Evolutionary conservation across 2,797 vertebrate species (phyloP).

Genomic region (Saxicola maurus): DNA sequence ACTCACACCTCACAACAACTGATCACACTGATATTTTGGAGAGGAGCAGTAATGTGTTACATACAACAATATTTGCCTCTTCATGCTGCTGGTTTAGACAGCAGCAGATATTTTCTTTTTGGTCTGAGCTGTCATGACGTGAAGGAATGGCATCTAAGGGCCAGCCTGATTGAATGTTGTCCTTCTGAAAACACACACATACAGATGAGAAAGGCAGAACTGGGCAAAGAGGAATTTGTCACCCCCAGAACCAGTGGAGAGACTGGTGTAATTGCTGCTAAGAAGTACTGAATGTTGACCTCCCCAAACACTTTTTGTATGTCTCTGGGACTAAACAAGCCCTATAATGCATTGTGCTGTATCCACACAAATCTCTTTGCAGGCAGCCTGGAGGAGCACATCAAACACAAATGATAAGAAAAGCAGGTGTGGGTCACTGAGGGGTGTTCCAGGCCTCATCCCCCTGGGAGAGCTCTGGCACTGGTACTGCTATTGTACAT

Average conservation of each 20-base stretch:
- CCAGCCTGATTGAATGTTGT: neutral
- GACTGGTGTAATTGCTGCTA: neutral
- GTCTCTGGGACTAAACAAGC: neutral
- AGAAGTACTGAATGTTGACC: neutral
- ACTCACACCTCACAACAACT: neutral
- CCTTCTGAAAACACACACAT: neutral
- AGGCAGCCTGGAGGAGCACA: neutral
- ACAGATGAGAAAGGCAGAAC: neutral
- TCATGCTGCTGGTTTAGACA: neutral
- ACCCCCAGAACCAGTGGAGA: neutral
- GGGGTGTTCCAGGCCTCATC: neutral
- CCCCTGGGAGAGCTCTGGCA: slow-evolving; percentile 26
- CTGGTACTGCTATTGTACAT: slow-evolving; percentile 31
- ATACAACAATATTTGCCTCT: neutral
- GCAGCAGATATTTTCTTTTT: neutral
- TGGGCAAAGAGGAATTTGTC: neutral
- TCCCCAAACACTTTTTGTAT: neutral
- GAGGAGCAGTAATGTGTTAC: neutral
- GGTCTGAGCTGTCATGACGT: neutral
- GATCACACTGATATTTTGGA: neutral
- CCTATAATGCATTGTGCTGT: neutral
- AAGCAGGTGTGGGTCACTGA: slow-evolving; percentile 52
- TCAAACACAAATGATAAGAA: neutral
- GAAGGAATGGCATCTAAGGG: neutral
- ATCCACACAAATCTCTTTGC: neutral